These are phyloP conservation scores for Mythimna lalbum DNA, from an alignment of 2,888 invertebrate genomes.

Conservation along the genomic window DNA sequence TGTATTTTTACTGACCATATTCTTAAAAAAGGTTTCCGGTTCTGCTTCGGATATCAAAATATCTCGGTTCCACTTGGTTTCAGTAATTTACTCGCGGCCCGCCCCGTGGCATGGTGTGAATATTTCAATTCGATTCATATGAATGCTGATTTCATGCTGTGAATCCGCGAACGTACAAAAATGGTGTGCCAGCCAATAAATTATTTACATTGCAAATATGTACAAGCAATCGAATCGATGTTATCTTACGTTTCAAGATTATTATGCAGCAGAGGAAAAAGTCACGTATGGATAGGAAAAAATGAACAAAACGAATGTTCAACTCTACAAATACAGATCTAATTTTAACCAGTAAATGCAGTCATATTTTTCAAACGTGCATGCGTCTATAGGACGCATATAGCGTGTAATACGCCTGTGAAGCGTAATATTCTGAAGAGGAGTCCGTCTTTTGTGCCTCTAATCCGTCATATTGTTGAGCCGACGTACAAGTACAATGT, in stretches of 20 bases:
- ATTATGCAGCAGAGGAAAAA: background rate
- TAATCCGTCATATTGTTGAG: constrained; percentile 30
- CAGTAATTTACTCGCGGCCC: constrained; percentile 8
- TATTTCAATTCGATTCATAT: constrained; percentile 39
- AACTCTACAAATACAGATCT: constrained; percentile 33
- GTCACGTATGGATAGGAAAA: constrained; percentile 9
- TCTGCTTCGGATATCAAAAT: constrained; percentile 5
- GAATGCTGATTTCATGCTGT: constrained; percentile 41
- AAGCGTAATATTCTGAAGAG: constrained; percentile 13
- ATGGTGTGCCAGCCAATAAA: constrained; percentile 16
- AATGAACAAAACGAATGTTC: background rate
- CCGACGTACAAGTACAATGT: constrained; percentile 13
- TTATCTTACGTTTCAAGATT: constrained; percentile 12
- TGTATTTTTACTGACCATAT: background rate
- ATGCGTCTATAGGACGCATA: background rate
- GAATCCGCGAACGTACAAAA: constrained; percentile 21
- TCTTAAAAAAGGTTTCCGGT: constrained; percentile 8
- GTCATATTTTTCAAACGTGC: constrained; percentile 34
- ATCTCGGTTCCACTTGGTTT: background rate
- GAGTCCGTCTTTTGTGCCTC: constrained; percentile 24
- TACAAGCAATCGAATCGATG: constrained; percentile 1
- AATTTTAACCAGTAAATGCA: constrained; percentile 44
- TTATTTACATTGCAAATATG: constrained; percentile 25
- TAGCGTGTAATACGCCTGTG: background rate
- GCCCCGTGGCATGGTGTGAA: constrained; percentile 24